These are phyloP conservation scores for Leptinotarsa haldemani DNA, from an alignment of 2,888 invertebrate genomes.

Conservation along the genomic window DNA sequence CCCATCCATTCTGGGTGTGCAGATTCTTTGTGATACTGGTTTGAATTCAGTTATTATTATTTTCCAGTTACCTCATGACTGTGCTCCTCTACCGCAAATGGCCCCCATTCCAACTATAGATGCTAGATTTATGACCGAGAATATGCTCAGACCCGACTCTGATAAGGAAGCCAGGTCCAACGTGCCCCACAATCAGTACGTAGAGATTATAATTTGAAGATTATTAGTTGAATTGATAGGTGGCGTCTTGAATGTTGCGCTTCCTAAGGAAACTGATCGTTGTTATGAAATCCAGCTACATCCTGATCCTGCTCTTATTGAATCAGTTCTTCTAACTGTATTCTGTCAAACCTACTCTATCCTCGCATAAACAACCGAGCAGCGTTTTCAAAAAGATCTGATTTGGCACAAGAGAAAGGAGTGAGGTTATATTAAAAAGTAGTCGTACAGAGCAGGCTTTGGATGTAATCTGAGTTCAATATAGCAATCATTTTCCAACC, in stretches of 20 bases:
- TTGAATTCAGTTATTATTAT: constrained; percentile 1
- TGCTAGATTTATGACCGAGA: constrained; percentile 58
- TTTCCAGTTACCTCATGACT: constrained; percentile 63
- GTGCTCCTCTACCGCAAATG: constrained; percentile 58
- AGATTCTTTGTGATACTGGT: neutral
- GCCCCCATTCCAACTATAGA: constrained; percentile 61
- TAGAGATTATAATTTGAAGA: constrained; percentile 61
- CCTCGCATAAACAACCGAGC: no score
- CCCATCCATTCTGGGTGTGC: neutral
- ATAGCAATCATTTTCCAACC: neutral
- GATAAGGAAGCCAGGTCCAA: constrained; percentile 59
- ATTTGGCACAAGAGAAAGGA: no score
- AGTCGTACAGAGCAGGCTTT: neutral
- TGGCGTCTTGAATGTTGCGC: neutral
- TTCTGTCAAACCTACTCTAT: no score
- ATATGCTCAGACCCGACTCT: constrained; percentile 57
- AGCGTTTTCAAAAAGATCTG: no score
- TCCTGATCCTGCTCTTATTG: neutral
- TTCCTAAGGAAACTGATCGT: neutral
- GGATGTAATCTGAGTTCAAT: neutral
- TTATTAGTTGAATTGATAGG: constrained; percentile 33
- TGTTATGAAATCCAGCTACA: neutral
- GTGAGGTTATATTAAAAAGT: no score
- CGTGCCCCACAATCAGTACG: constrained; percentile 61
- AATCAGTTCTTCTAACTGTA: no score